Evolutionary conservation across 2,113 vertebrate genomes (phyloP).

Genomic region (Castor canadensis): DNA sequence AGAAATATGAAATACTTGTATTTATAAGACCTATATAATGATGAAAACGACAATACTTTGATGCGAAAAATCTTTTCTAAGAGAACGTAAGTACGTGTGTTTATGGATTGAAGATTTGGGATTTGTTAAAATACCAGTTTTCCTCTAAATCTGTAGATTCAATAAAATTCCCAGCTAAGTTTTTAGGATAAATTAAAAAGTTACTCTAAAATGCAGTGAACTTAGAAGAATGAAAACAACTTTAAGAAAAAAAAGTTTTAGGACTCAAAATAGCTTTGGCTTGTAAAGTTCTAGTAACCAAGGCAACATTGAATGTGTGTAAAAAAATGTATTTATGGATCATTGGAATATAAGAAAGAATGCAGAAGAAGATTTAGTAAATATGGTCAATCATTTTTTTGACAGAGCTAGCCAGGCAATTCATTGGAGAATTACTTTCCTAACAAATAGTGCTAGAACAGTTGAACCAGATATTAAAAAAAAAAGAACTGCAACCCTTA

Average conservation of each 20-base stretch:
- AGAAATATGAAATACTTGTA: neutral
- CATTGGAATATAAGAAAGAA: neutral
- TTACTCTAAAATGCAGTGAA: neutral
- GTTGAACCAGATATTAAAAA: neutral
- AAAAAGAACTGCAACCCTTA: neutral
- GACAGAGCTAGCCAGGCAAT: neutral
- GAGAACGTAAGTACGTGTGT: neutral
- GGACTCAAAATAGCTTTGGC: neutral
- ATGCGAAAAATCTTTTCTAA: neutral
- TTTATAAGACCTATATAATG: neutral
- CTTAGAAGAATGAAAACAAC: neutral
- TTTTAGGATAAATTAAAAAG: neutral
- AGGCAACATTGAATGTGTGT: neutral
- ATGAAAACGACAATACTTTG: neutral
- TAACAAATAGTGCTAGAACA: neutral
- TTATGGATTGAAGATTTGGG: neutral
- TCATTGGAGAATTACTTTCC: neutral
- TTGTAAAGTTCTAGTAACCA: neutral
- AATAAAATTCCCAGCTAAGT: slow-evolving; percentile 6
- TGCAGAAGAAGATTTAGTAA: neutral
- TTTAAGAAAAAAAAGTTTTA: neutral
- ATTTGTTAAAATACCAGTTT: slow-evolving; percentile 4
- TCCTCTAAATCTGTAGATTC: neutral
- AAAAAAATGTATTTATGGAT: neutral
- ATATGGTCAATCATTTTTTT: neutral